Percentiles rank a stretch among this genome's conserved stretches.
Evolutionary conservation across 2,888 invertebrate species (phyloP).

Genomic region (Heteromurus nitidus): DNA sequence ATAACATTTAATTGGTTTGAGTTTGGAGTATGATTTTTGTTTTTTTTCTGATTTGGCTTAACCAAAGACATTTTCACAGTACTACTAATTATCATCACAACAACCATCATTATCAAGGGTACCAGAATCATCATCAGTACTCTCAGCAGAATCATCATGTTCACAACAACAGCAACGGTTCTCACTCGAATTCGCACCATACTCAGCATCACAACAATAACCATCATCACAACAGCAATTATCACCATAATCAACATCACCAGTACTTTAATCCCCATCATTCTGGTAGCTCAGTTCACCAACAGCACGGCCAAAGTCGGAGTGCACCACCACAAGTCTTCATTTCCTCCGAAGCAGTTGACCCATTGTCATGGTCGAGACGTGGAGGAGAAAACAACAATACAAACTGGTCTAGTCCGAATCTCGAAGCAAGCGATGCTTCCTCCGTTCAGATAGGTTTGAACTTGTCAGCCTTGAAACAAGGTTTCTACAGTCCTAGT

Average conservation of each 20-base stretch:
- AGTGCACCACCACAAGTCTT: constrained; percentile 53
- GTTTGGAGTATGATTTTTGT: constrained; percentile 5
- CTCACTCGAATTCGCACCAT: constrained; percentile 39
- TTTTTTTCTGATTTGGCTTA: constrained; percentile 11
- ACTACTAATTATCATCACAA: constrained; percentile 57
- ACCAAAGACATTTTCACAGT: constrained; percentile 46
- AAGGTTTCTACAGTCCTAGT: constrained; percentile 53
- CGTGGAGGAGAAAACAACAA: constrained; percentile 36
- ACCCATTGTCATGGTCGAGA: constrained; percentile 35
- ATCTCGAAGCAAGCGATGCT: constrained; percentile 10
- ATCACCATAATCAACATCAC: constrained; percentile 14
- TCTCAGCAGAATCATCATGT: constrained; percentile 58
- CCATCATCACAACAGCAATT: constrained; percentile 19
- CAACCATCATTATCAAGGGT: constrained; percentile 52
- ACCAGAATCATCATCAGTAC: constrained; percentile 63
- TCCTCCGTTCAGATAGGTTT: constrained; percentile 49
- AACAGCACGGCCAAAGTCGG: constrained; percentile 13
- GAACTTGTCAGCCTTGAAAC: constrained; percentile 48
- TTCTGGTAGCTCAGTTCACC: constrained; percentile 24
- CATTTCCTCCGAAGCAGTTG: constrained; percentile 48
- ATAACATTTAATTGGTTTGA: too few relatives aligned
- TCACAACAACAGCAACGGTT: constrained; percentile 32
- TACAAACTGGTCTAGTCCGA: constrained; percentile 57
- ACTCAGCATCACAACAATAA: neutral
- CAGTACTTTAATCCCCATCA: constrained; percentile 29